Evolutionary conservation across 1,140 invertebrate species (phyloP), one percentile per base, ranked within the genome.

Genomic region (Drosophila subpulchrella): DNA sequence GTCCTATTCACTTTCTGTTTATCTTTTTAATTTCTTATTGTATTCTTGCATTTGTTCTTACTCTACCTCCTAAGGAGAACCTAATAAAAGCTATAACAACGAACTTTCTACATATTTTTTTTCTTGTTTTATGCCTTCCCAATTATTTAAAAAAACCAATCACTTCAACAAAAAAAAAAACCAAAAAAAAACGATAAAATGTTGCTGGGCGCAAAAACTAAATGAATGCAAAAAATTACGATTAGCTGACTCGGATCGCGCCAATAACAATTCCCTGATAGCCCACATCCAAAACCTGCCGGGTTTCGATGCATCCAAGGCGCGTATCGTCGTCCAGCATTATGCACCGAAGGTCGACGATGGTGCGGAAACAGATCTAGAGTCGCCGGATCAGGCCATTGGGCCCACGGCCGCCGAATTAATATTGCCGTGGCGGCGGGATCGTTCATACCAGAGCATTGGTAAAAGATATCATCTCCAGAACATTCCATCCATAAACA

Each of bases 371-470:
- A 54, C 71, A 65, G 85, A 91, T 30, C 61, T 89, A 67, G 63
- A 85, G 70, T 85, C 91, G 46, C 90, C 89, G 57, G 94, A 94
- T 78, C 93, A 94, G 84, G 41, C 83, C 68, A 74, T 89, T 92
- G 94, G 89, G 39, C 95, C 95, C 57, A 96, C 95, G 77, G 94
- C 95, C 78, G 94, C 95, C 90, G 95, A 96, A 93, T 94, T 95
- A 90, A 95, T 94, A 74, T 94, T 96, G 91, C 96, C 96, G 78
- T 96, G 96, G 96, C 94, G 95, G 93, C 93, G 95, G 88, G 95
- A 95, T 92, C 94, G 94, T 92, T 95, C 94, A 78, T 92, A 92
- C 82, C 91, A 91, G 77, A 92, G 88, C 85, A 91, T 92, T 90
- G 92, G 92, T 92, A 92, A 91, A 88, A 66, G 71, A 78, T 20